Evolutionary conservation across 2,888 invertebrate species (phyloP), one percentile per base, ranked within the genome.

Genomic region (Galeopsomyia nigrocyanea): DNA sequence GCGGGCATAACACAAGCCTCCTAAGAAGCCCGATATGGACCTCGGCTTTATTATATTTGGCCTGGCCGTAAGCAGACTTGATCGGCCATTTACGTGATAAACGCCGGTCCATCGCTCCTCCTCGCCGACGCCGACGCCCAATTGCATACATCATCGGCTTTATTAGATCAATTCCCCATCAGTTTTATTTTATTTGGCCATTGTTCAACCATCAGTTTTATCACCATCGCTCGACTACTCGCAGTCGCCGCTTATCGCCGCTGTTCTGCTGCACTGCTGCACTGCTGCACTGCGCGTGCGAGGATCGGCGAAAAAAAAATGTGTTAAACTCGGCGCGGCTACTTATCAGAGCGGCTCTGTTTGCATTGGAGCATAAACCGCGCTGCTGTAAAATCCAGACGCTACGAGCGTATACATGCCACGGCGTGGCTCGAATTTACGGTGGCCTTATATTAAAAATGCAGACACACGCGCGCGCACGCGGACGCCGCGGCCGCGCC

Each of bases 11-110:
- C 13, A 39, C 39, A 10, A 39, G 39, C 39, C 39, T 31, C 80
- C 82, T 84, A 84, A 84, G 82, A 82, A 78, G 78, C 80, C 80
- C 82, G 83, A 85, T 84, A 84, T 82, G 82, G 82, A 84, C 82
- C 84, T 79, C 76, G 78, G 82, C 82, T 86, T 85, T 86, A 86
- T 86, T 86, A 85, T 86, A 85, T 86, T 84, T 83, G 81, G 10
- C 39, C 81, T 74, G 82, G 80, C 82, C 82, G 83, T 86, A 85
- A 86, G 83, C 82, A 85, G 81, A 78, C 82, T 82, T 81, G 82
- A 84, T 84, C 83, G 84, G 81, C 84, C 82, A 84, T 86, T 86
- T 79, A 79, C 63, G 72, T 83, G 80, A 84, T 80, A 79, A 82
- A 84, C 78, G 79, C 78, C 77, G 79, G 79, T 77, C 75, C 77